phyloP scores from a whole-genome alignment of 1,140 invertebrate genomes.

The Eueides isabella region DNA sequence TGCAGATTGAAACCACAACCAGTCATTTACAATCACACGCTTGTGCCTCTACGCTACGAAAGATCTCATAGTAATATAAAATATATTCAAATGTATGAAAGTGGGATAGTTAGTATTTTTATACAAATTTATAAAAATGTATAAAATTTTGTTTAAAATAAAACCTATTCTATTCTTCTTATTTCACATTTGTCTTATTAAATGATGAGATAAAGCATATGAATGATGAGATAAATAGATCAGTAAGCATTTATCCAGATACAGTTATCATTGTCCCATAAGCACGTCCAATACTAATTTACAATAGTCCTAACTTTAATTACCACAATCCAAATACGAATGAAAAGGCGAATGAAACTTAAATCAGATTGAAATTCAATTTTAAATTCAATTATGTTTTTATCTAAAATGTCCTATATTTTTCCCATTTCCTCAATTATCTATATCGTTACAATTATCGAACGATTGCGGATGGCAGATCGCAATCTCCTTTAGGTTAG shows the following conservation, averaged over 20 bases:
- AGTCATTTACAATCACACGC: too few species aligned
- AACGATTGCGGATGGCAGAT: conserved; percentile 62
- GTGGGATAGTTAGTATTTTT: background rate
- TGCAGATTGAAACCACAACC: too few species aligned
- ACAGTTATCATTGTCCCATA: background rate
- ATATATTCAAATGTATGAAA: background rate
- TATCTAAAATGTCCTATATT: conserved; percentile 46
- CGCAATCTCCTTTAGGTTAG: conserved; percentile 70
- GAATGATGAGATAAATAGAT: background rate
- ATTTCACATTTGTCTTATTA: too few species aligned
- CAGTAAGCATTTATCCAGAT: background rate
- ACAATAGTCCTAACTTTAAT: background rate
- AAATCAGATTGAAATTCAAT: conserved; percentile 12
- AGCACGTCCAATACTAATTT: background rate
- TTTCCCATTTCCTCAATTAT: conserved; percentile 59
- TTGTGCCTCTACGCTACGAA: too few species aligned
- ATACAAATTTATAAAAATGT: background rate
- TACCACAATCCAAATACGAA: conserved; percentile 6
- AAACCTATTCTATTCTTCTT: background rate
- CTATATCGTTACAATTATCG: conserved; percentile 72
- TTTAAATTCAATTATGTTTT: conserved; percentile 44
- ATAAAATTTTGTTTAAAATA: too few species aligned
- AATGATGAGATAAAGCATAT: background rate
- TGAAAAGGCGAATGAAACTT: conserved; percentile 12
- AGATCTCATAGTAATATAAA: too few species aligned